Conservation (phyloP, 2,113 vertebrate genomes). For the Hemiscyllium ocellatum region DNA sequence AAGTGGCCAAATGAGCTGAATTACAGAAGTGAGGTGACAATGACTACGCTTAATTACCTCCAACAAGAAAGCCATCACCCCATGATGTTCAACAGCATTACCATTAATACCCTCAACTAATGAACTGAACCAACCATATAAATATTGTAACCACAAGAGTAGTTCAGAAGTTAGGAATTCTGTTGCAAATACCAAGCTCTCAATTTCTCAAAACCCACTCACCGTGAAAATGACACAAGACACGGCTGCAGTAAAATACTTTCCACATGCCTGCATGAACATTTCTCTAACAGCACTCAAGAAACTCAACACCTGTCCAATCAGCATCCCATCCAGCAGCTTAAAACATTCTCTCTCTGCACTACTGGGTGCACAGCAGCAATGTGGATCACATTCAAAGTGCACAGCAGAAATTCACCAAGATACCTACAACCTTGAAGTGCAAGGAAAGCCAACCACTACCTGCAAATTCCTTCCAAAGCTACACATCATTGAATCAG, state of each 20-base stretch:
- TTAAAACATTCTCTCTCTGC: not conserved
- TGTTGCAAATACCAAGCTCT: not conserved
- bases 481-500: not conserved
- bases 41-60: no score
- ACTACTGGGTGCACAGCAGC: not conserved
- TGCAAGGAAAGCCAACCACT: not conserved
- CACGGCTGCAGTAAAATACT: not conserved
- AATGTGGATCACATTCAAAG: no score
- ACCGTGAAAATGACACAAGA: not conserved
- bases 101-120: not conserved
- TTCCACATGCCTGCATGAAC: not conserved
- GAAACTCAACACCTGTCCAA: not conserved
- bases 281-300: not conserved
- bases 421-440: not conserved
- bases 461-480: not conserved
- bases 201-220: not conserved
- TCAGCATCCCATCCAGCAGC: not conserved
- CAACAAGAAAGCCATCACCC: not conserved
- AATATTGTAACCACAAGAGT: not conserved
- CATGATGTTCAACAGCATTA: not conserved
- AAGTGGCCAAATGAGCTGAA: no score
- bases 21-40: no score
- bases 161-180: not conserved
- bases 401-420: not conserved
- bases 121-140: not conserved